Evolutionary conservation across 2,113 vertebrate species (phyloP), one percentile per base, ranked within the genome.

Genomic region (Melanerpes formicivorus): DNA sequence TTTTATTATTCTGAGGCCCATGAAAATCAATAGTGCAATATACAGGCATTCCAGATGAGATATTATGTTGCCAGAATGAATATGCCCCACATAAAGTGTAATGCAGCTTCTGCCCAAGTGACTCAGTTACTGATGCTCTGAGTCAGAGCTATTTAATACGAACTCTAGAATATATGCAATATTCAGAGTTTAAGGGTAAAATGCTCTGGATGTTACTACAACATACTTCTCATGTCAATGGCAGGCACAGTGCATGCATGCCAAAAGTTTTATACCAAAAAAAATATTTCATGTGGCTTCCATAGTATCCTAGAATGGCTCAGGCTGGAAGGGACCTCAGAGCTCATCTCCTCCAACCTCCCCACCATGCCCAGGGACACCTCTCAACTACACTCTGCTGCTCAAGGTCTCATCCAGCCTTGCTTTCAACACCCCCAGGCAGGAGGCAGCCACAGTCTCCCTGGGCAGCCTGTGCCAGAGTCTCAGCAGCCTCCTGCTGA

Each of bases 11-110:
- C 59, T 75, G 70, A 93, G 75, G 54, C 66, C 67, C 88, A 90
- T 92, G 72, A 89, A 96, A 96, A 95, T 90, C 90, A 93, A 85
- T 87, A 95, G 60, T 44, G 93, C 93, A 93, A 79, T 92, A 90
- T 67, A 64, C 48, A 72, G 82, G 52, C 69, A 60, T 95, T 93
- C 93, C 79, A 89, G 90, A 84, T 62, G 79, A 90, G 88, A 54
- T 83, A 78, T 75, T 94, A 16, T 29, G 56, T 18, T 88, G 88
- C 74, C 82, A 95, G 48, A 84, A 83, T 62, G 79, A 80, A 50
- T 32, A 83, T 72, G 92, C 23, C 59, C 59, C 87, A 87, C 78
- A 95, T 76, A 92, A 96, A 90, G 46, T 5, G 78, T 9, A 80
- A 48, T 2, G 2, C 69, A 84, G 32, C 42, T 82, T 88, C 91